Evolutionary conservation across 1,140 invertebrate species (phyloP), one percentile per base, ranked within the genome.

Genomic region (Drosophila ananassae): DNA sequence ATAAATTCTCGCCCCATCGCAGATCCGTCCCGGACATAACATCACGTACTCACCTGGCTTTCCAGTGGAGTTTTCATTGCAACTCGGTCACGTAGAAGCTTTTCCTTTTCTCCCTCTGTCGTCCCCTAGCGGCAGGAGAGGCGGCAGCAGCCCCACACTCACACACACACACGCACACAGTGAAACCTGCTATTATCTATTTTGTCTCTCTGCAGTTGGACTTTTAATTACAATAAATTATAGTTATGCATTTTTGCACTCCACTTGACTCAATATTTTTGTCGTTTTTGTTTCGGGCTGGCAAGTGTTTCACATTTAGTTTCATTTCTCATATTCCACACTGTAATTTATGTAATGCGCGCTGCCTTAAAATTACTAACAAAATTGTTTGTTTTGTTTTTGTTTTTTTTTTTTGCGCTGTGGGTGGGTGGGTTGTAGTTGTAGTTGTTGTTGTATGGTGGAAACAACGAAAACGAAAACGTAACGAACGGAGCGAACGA

Each of bases 221-320:
- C 47, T 80, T 80, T 84, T 68, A 73, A 79, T 77, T 84, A 73
- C 79, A 68, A 79, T 73, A 73, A 79, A 67, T 84, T 84, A 84
- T 68, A 73, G 75, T 79, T 73, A 60, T 72, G 46, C 60, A 75
- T 52, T 64, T 63, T n/a, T 37, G 34, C 34, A 37, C 13, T 30
- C 9, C 51, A 22, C 51, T 58, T 28, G 25, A 28, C 25, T 22
- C 59, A 17, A 66, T 61, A 39, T 44, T 44, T 44, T 44, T 44
- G 34, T 10, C 34, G 13, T 21, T 46, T 21, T 46, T 46, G 6
- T 17, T 46, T 46, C 2, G 13, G 9, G 1, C 9, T 41, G 12
- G 13, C 44, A 47, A 21, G 44, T 47, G 44, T 47, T 13, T 47
- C 21, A 17, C 44, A 10, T 46, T 22, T 5, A 7, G 9, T 47